Percentiles rank a stretch among this genome's conserved stretches.
Conservation (phyloP, 2,113 vertebrate species). For the Brachyhypopomus occidentalis region DNA sequence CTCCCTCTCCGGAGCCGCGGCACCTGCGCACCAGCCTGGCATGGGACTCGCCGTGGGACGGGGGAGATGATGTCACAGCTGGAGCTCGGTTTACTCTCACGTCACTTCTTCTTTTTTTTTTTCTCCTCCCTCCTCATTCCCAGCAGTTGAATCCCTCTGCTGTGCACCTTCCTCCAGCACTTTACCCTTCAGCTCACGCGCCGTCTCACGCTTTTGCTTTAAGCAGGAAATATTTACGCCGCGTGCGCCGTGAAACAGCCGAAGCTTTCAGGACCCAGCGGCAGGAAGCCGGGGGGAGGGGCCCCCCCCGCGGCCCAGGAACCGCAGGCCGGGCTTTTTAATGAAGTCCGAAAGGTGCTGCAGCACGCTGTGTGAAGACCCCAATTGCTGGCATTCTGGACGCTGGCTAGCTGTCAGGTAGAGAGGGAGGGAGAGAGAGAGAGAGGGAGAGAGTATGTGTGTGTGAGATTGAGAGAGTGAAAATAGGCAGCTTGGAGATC, state of each 20-base stretch:
- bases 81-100: slow-evolving; percentile 49
- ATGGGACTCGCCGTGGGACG: slow-evolving; percentile 27
- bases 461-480: not conserved
- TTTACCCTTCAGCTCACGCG: slow-evolving; percentile 26
- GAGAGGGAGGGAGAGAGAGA: slow-evolving; percentile 7
- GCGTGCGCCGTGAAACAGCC: slow-evolving; percentile 34
- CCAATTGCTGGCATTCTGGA: not conserved
- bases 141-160: slow-evolving; percentile 33
- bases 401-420: slow-evolving; percentile 28
- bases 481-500: slow-evolving; percentile 1
- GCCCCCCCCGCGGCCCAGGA: slow-evolving; percentile 22
- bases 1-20: slow-evolving; percentile 41
- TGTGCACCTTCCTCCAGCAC: slow-evolving; percentile 15
- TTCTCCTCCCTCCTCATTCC: not conserved
- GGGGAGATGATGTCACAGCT: slow-evolving; percentile 2
- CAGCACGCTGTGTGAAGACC: slow-evolving; percentile 47
- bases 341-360: slow-evolving; percentile 59
- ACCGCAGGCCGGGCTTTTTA: slow-evolving; percentile 55
- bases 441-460: not conserved
- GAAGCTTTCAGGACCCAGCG: slow-evolving; percentile 35
- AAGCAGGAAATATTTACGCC: slow-evolving; percentile 45
- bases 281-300: slow-evolving; percentile 16
- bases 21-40: slow-evolving; percentile 36
- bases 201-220: slow-evolving; percentile 33
- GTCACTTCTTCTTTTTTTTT: slow-evolving; percentile 14